A percentile compares a stretch with the other conserved stretches of the same genome.
These are phyloP conservation scores for Pipa parva DNA, from an alignment of 2,113 vertebrate genomes.

Conservation along the genomic window DNA sequence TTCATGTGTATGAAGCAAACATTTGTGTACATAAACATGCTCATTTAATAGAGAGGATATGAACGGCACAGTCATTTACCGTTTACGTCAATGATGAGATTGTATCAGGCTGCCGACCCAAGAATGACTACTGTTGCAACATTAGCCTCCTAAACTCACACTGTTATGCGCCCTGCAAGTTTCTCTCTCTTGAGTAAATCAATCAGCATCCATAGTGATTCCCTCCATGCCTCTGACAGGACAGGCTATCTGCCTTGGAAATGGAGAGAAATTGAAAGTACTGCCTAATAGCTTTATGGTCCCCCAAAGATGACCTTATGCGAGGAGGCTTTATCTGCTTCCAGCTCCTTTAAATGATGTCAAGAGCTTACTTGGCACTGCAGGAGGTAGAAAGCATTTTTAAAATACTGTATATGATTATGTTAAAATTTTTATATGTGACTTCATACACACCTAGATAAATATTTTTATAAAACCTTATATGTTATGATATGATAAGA, in stretches of 20 bases:
- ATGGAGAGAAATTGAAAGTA: conserved; percentile 37
- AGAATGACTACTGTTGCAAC: conserved; percentile 33
- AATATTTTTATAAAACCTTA: no score
- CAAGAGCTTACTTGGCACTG: background rate
- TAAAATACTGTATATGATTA: no score
- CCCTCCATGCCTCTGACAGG: conserved; percentile 27
- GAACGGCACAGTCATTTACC: conserved; percentile 15
- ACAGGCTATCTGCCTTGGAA: conserved; percentile 37
- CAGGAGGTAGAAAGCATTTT: no score
- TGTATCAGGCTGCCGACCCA: conserved; percentile 31
- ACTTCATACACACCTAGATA: no score
- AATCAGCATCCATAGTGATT: conserved; percentile 34
- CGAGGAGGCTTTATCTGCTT: conserved; percentile 29
- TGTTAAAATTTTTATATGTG: no score
- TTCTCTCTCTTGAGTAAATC: conserved; percentile 41
- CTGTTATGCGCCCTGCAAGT: conserved; percentile 35
- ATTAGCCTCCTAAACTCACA: conserved; percentile 37
- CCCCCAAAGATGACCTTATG: conserved; percentile 29
- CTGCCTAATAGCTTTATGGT: conserved; percentile 35
- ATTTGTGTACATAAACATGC: no score
- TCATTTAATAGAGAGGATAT: background rate
- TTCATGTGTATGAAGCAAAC: no score
- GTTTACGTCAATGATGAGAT: conserved; percentile 35
- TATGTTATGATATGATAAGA: no score
- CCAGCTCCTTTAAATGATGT: conserved; percentile 17